Conservation (phyloP, 1,140 invertebrate species). For the Achatina immaculata region DNA sequence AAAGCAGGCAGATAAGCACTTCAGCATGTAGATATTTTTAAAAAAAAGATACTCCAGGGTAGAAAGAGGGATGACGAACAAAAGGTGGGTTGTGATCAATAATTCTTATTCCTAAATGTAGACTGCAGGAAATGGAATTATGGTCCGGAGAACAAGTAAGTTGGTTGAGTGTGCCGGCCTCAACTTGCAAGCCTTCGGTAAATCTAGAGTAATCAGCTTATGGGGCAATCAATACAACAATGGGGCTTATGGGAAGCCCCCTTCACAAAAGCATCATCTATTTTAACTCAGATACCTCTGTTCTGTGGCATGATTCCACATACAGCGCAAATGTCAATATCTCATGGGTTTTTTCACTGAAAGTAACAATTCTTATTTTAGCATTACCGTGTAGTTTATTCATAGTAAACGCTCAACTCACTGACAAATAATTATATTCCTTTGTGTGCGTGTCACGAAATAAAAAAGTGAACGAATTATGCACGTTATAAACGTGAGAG, state of each 20-base stretch:
- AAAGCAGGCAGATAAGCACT: background rate
- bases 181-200: background rate
- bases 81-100: background rate
- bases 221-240: background rate
- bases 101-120: background rate
- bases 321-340: background rate
- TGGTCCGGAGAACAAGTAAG: background rate
- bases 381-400: too few relatives aligned
- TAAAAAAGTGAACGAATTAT: too few relatives aligned
- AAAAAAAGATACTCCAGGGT: background rate
- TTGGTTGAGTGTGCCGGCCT: background rate
- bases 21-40: too few relatives aligned
- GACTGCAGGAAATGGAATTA: background rate
- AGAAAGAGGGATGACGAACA: background rate
- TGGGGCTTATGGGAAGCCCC: background rate
- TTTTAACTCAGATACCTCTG: background rate
- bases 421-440: too few relatives aligned
- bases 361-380: too few relatives aligned
- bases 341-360: too few relatives aligned
- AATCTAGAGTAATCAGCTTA: constrained; percentile 13
- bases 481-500: too few relatives aligned
- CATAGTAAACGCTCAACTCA: too few relatives aligned
- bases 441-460: too few relatives aligned
- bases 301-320: background rate
- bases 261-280: background rate